Evolutionary conservation across 2,888 invertebrate species (phyloP).

Genomic region (Pherbina coryleti): DNA sequence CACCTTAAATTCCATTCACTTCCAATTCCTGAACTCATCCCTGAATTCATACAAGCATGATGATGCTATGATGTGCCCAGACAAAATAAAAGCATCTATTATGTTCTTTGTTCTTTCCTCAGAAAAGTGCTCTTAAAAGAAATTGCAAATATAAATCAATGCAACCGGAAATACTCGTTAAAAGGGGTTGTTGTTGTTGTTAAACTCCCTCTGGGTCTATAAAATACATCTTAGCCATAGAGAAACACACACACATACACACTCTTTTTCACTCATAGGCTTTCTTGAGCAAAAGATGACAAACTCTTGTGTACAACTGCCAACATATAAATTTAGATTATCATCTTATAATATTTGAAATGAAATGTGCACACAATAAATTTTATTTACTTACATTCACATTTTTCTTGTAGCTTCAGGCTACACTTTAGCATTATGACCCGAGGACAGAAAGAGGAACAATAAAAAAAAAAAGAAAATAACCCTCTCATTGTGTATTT

Average conservation of each 20-base stretch:
- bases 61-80: no score
- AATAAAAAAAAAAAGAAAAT: no score
- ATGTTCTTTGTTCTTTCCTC: no score
- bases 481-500: no score
- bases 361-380: slow-evolving; percentile 26
- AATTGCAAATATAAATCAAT: slow-evolving; percentile 14
- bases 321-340: slow-evolving; percentile 35
- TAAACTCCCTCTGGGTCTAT: not conserved
- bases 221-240: not conserved
- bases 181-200: not conserved
- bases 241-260: no score
- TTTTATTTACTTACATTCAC: slow-evolving; percentile 19
- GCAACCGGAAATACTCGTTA: not conserved
- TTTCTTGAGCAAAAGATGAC: slow-evolving; percentile 20
- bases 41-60: no score
- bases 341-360: not conserved
- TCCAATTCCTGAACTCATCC: not conserved
- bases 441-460: no score
- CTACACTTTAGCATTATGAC: not conserved
- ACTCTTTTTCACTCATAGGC: not conserved
- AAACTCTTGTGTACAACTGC: slow-evolving; percentile 24
- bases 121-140: not conserved
- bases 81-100: no score
- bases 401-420: not conserved
- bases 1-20: not conserved